A percentile compares a stretch with the other conserved stretches of the same genome.
These are phyloP conservation scores for Apogon talboti DNA, from an alignment of 2,797 vertebrate species.

Conservation along the genomic window DNA sequence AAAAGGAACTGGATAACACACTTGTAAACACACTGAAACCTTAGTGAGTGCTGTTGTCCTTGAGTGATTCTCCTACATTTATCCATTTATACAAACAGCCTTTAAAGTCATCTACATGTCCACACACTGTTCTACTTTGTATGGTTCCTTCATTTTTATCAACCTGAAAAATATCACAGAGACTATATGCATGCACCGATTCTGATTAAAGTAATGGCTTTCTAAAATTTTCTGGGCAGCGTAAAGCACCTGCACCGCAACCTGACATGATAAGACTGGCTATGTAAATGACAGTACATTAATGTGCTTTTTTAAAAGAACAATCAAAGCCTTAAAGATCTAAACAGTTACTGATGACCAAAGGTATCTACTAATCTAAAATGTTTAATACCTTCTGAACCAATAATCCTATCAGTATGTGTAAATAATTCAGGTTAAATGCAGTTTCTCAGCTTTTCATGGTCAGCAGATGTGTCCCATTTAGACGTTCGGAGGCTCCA, in stretches of 20 bases:
- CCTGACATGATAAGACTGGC: background rate
- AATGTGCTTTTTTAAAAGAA: background rate
- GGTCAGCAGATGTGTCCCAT: too few species aligned
- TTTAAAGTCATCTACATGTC: conserved; percentile 3
- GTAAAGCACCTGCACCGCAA: background rate
- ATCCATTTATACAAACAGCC: conserved; percentile 4
- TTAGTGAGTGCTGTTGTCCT: background rate
- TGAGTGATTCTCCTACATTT: background rate
- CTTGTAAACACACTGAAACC: background rate
- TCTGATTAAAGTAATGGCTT: background rate
- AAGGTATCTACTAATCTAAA: too few species aligned
- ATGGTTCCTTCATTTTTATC: too few species aligned
- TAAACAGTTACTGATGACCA: too few species aligned
- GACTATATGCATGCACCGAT: too few species aligned
- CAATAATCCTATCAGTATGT: too few species aligned
- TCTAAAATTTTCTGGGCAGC: background rate
- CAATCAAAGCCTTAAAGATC: background rate
- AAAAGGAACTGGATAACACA: background rate
- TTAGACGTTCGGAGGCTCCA: too few species aligned
- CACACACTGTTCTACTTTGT: too few species aligned
- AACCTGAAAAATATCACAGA: too few species aligned
- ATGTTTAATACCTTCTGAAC: too few species aligned
- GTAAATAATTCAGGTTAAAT: too few species aligned
- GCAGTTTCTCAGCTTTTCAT: too few species aligned
- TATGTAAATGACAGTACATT: background rate